Evolutionary conservation across 2,888 invertebrate species (phyloP).

Genomic region (Chaetogeoica ovagalla): DNA sequence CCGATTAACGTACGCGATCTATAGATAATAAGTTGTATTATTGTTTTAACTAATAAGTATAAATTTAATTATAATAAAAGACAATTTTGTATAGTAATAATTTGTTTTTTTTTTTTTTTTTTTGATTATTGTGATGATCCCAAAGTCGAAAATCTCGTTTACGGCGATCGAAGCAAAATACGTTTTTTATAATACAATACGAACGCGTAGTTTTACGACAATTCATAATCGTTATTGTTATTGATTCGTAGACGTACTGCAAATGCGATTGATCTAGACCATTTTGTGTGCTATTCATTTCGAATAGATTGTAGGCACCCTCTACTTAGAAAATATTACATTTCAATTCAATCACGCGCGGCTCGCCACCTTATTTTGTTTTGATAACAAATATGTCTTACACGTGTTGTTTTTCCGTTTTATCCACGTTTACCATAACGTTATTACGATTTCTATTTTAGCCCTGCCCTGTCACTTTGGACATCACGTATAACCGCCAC

Average conservation of each 20-base stretch:
- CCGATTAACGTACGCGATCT: not conserved
- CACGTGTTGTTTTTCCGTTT: no score
- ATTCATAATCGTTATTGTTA: not conserved
- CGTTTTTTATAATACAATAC: not conserved
- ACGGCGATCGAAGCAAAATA: not conserved
- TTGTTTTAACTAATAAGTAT: constrained; percentile 24
- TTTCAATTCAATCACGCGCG: no score
- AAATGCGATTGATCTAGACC: no score
- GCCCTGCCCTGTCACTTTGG: no score
- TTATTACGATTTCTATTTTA: no score
- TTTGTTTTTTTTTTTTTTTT: not conserved
- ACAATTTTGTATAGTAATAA: constrained; percentile 21
- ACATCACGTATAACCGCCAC: no score
- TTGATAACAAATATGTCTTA: no score
- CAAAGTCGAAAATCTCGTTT: not conserved
- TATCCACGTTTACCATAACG: no score
- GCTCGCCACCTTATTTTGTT: no score
- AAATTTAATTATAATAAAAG: constrained; percentile 14
- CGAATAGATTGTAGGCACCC: no score
- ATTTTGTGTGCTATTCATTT: no score
- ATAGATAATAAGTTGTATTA: constrained; percentile 17
- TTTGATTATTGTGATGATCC: constrained; percentile 23
- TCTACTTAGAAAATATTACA: no score
- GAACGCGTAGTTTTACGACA: not conserved
- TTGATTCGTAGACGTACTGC: not conserved